A percentile compares a stretch with the other conserved stretches of the same genome.
Conservation (phyloP, 2,113 vertebrate genomes). For the Lepus europaeus region DNA sequence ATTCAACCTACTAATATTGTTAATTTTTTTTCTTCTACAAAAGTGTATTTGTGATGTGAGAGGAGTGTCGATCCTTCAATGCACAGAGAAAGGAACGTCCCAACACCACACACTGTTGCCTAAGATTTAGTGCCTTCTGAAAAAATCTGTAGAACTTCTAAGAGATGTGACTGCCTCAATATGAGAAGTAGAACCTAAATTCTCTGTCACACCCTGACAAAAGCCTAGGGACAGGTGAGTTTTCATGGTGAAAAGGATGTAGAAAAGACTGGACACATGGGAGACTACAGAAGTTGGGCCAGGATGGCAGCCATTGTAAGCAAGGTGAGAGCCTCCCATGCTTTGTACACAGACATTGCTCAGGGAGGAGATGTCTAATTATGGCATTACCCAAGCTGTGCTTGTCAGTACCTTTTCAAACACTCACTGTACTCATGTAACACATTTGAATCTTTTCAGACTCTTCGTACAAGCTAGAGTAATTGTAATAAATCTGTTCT, state of each 20-base stretch:
- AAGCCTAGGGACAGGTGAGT: neutral
- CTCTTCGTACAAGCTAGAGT: neutral
- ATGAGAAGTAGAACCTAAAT: neutral
- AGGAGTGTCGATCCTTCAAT: neutral
- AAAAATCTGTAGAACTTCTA: neutral
- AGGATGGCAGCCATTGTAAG: neutral
- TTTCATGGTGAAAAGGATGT: neutral
- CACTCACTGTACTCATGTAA: neutral
- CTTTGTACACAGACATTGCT: neutral
- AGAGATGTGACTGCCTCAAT: neutral
- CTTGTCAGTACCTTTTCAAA: neutral
- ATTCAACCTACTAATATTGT: neutral
- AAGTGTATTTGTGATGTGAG: neutral
- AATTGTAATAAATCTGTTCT: slow-evolving; percentile 20
- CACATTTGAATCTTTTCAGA: neutral
- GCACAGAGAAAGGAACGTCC: neutral
- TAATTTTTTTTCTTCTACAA: neutral
- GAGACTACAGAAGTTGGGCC: neutral
- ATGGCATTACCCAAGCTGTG: neutral
- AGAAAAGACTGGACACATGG: neutral
- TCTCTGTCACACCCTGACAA: neutral
- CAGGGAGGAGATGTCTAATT: neutral
- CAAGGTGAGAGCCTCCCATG: neutral
- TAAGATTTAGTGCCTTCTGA: neutral
- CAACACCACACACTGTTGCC: neutral